Base-by-base conservation (phyloP, 2,113 vertebrate species). In the Syngnathoides biaculeatus region DNA sequence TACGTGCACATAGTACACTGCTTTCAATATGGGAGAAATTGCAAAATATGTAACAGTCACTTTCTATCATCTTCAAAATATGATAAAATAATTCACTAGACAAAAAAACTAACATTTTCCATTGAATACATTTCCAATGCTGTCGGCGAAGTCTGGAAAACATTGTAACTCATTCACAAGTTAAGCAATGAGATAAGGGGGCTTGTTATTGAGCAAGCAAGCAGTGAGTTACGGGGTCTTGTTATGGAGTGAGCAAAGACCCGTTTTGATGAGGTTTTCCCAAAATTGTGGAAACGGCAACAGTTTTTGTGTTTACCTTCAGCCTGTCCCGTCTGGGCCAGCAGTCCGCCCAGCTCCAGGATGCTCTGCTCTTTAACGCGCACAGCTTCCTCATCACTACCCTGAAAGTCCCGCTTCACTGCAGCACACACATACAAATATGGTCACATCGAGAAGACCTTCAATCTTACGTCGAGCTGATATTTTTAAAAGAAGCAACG, bases 301-400 rank as follows among this genome's bases (percentile, higher is more conserved):
- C 20, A n/a, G 9, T 52, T n/a, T 22, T 48, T 26, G 1, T 14
- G 39, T 12, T 81, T 89, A 98, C 96, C 96, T 90, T 96, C 96
- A 68, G 96, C 96, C 78, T 98, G 96, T 78, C 96, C 96, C 0
- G 96, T 98, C 92, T 96, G 95, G 67, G 96, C 96, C 87, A 98
- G 77, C 59, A 98, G 93, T 0, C 92, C 92, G 0, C 96, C 96
- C 87, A 98, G 90, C 76, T 98, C 96, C 93, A 98, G 86, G 87
- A 98, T 98, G 92, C 96, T 98, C 91, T 98, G 96, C 88, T 98
- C 96, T 84, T 97, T 98, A 79, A 98, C 95, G 48, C 96, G 95
- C 73, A 98, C 93, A 0, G 96, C 95, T 60, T 97, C 95, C 72
- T 98, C 96, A 86, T 98, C 95, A 1, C 94, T 94, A 71, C 96